phyloP scores from a whole-genome alignment of 2,888 invertebrate species.

The Choreutis nemorana region DNA sequence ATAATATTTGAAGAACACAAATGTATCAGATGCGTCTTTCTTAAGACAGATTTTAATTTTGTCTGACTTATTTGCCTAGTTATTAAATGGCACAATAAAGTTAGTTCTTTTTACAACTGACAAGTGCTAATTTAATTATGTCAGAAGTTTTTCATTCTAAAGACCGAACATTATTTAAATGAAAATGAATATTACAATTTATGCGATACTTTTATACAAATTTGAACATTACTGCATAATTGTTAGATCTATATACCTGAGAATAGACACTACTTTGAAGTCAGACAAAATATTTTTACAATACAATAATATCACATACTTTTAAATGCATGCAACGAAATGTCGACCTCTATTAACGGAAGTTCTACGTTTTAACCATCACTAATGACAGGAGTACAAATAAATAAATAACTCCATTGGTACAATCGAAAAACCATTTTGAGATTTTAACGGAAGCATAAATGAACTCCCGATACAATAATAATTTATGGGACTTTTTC shows the following conservation, averaged over 20 bases:
- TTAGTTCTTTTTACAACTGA: conserved; percentile 1
- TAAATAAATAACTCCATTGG: conserved; percentile 62
- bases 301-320: conserved; percentile 61
- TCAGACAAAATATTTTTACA: conserved; percentile 62
- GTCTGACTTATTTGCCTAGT: conserved; percentile 52
- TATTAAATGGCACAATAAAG: conserved; percentile 44
- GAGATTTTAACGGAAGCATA: conserved; percentile 63
- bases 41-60: conserved; percentile 47
- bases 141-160: neutral
- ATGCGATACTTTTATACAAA: conserved; percentile 29
- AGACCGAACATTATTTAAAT: conserved; percentile 1
- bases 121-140: neutral
- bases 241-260: conserved; percentile 33
- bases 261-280: conserved; percentile 56
- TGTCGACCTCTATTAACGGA: conserved; percentile 37
- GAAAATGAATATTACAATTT: conserved; percentile 13
- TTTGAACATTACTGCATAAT: conserved; percentile 34
- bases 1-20: conserved; percentile 42
- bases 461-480: conserved; percentile 60
- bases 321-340: conserved; percentile 61
- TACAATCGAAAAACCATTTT: conserved; percentile 63
- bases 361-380: conserved; percentile 25
- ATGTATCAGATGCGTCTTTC: conserved; percentile 34
- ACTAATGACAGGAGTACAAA: conserved; percentile 41
- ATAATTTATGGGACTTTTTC: conserved; percentile 63